Conservation (phyloP, 2,888 invertebrate genomes). For the Drosophila dives region DNA sequence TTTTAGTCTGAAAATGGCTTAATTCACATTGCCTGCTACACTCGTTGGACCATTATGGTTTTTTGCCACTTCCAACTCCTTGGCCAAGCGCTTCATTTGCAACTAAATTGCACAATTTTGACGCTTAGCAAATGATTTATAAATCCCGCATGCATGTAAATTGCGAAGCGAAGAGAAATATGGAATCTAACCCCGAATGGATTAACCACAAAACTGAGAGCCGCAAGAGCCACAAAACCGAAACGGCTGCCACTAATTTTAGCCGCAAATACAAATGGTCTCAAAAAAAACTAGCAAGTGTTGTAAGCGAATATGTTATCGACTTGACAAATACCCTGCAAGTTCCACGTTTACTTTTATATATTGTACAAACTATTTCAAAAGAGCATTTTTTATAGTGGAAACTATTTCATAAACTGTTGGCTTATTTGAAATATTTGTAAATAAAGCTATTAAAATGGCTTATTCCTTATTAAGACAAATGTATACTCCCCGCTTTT, state of each 20-base stretch:
- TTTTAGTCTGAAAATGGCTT: neutral
- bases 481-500: neutral
- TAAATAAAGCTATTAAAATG: neutral
- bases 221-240: slow-evolving; percentile 54
- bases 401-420: neutral
- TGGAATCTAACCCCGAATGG: slow-evolving; percentile 57
- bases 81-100: slow-evolving; percentile 51
- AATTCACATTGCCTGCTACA: slow-evolving; percentile 12
- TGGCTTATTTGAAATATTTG: neutral
- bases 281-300: slow-evolving; percentile 4
- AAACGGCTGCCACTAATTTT: slow-evolving; percentile 71
- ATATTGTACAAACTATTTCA: too few species aligned
- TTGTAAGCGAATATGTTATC: neutral
- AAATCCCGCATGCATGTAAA: slow-evolving; percentile 51
- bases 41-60: slow-evolving; percentile 14
- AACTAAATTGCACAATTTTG: slow-evolving; percentile 63
- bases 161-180: slow-evolving; percentile 31
- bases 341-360: neutral
- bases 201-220: slow-evolving; percentile 60
- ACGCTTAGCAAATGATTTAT: slow-evolving; percentile 71
- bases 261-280: slow-evolving; percentile 61
- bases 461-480: neutral
- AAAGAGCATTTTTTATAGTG: too few species aligned
- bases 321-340: slow-evolving; percentile 4
- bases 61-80: slow-evolving; percentile 24